Evolutionary conservation across 2,113 vertebrate genomes (phyloP).

Genomic region (Theropithecus gelada): DNA sequence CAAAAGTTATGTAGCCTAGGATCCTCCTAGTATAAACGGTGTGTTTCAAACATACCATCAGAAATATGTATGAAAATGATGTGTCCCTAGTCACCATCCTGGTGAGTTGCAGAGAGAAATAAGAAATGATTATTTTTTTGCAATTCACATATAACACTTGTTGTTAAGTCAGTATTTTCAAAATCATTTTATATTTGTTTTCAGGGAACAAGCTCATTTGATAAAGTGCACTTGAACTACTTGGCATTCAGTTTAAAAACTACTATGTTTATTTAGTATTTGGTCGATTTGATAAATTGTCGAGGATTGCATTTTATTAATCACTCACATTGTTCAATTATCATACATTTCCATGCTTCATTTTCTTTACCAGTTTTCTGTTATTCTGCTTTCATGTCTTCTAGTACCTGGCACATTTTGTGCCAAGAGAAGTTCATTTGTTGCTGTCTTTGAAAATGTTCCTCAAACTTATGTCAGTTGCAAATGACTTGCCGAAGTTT

Average conservation of each 20-base stretch:
- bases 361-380: neutral
- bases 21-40: neutral
- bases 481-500: neutral
- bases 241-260: neutral
- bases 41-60: neutral
- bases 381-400: neutral
- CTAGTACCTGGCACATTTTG: neutral
- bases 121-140: constrained; percentile 45
- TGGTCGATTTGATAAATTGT: constrained; percentile 1
- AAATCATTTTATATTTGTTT: neutral
- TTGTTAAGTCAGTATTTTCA: neutral
- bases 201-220: neutral
- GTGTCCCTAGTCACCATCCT: neutral
- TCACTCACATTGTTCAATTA: neutral
- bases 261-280: neutral
- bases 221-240: neutral
- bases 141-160: neutral
- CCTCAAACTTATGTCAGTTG: neutral
- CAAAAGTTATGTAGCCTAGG: neutral
- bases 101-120: neutral
- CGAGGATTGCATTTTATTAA: neutral
- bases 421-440: constrained; percentile 10
- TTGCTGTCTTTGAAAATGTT: neutral
- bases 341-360: constrained; percentile 14
- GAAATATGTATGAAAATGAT: neutral